These are phyloP conservation scores for Halocynthia aurantium DNA, from an alignment of 23 tunicate genomes.

Conservation along the genomic window DNA sequence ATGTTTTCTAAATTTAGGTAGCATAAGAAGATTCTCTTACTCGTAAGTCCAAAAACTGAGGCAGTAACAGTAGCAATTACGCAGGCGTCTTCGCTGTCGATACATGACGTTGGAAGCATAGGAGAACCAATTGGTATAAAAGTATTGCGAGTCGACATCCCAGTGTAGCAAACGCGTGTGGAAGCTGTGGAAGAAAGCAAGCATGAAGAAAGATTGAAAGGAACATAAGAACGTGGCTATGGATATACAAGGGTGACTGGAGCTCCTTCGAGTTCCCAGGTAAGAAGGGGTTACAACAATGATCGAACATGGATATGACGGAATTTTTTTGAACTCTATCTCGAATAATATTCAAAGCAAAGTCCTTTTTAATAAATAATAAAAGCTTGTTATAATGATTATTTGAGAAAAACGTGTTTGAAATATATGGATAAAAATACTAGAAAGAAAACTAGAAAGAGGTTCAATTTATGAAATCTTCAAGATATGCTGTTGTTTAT, in stretches of 20 bases:
- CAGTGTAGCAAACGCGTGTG: conserved; percentile 18
- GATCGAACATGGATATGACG: too few relatives aligned
- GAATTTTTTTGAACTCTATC: background rate
- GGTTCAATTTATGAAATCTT: too few relatives aligned
- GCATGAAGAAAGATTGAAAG: background rate
- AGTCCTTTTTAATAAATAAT: too few relatives aligned
- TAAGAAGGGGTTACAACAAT: too few relatives aligned
- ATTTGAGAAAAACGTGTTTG: background rate
- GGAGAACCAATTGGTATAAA: conserved; percentile 1
- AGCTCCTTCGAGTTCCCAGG: too few relatives aligned
- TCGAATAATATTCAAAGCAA: too few relatives aligned
- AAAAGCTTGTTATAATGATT: background rate
- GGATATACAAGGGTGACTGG: too few relatives aligned
- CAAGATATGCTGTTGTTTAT: too few relatives aligned
- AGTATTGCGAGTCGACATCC: conserved; percentile 19
- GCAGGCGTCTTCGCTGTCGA: conserved; percentile 10
- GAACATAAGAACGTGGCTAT: background rate
- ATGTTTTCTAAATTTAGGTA: too few relatives aligned
- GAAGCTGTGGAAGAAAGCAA: conserved; percentile 11
- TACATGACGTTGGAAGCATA: conserved; percentile 30
- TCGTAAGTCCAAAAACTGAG: conserved; percentile 5
- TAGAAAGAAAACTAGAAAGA: too few relatives aligned
- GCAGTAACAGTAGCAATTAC: conserved; percentile 22
- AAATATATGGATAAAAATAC: too few relatives aligned
- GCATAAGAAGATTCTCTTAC: background rate